These are phyloP conservation scores for Pangasius macronema DNA, from an alignment of 2,797 vertebrate species.

Conservation along the genomic window DNA sequence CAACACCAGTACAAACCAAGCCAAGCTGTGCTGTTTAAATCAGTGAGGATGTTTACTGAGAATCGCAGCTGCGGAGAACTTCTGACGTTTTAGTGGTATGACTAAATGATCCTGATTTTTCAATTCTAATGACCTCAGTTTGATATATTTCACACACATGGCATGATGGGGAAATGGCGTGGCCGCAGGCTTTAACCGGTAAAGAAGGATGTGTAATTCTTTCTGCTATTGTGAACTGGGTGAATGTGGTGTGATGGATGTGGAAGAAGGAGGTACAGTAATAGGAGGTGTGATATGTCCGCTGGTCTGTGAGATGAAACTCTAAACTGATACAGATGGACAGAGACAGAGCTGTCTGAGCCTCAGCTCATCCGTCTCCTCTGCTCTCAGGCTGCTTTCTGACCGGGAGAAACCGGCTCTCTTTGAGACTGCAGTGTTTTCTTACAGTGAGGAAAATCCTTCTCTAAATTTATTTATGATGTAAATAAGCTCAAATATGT, in stretches of 20 bases:
- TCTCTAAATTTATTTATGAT: constrained; percentile 94
- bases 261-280: constrained; percentile 13
- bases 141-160: constrained; percentile 18
- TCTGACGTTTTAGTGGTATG: neutral
- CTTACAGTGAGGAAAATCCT: constrained; percentile 80
- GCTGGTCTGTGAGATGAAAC: neutral
- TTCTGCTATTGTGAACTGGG: neutral
- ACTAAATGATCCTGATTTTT: constrained; percentile 4
- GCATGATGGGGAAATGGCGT: neutral
- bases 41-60: neutral
- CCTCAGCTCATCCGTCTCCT: constrained; percentile 4
- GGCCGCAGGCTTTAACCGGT: constrained; percentile 2
- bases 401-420: constrained; percentile 20
- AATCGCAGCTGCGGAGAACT: neutral
- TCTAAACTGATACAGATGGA: constrained; percentile 14
- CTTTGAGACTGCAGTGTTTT: constrained; percentile 62
- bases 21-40: neutral
- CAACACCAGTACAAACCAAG: neutral
- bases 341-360: constrained; percentile 23
- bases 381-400: constrained; percentile 19
- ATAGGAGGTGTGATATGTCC: neutral
- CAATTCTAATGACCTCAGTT: constrained; percentile 27
- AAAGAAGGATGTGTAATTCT: constrained; percentile 4
- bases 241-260: neutral
- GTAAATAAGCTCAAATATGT: constrained; percentile 77